Percentiles rank a stretch among this genome's conserved stretches.
Conservation (phyloP, 2,113 vertebrate genomes). For the Melanostigma gelatinosum region DNA sequence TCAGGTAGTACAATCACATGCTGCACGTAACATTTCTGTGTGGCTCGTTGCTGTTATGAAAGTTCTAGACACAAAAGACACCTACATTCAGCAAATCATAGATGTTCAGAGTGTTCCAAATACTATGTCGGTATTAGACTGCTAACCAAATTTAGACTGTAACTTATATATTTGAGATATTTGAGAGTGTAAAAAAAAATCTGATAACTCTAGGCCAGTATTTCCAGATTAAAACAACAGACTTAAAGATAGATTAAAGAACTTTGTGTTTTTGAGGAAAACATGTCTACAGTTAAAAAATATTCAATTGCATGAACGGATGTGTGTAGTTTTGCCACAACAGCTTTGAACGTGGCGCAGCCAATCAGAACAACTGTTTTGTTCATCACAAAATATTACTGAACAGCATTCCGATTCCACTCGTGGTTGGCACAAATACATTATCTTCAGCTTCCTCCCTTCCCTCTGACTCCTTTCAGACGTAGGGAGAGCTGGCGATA, state of each 20-base stretch:
- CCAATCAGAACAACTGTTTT: slow-evolving; percentile 10
- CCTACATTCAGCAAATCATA: background rate
- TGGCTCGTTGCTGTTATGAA: slow-evolving; percentile 2
- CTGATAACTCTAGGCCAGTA: background rate
- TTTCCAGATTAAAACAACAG: background rate
- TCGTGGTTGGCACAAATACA: background rate
- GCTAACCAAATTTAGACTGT: background rate
- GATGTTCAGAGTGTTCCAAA: no score
- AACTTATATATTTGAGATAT: background rate
- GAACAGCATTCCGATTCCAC: slow-evolving; percentile 5
- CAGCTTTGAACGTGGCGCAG: background rate
- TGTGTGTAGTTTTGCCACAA: background rate
- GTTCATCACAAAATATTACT: background rate
- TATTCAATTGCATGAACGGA: background rate
- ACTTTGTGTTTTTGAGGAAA: background rate
- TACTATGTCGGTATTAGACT: background rate
- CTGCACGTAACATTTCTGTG: background rate
- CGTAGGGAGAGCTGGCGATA: slow-evolving; percentile 1
- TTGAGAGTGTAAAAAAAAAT: background rate
- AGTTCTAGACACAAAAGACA: background rate
- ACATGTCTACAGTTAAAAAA: background rate
- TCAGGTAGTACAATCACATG: background rate
- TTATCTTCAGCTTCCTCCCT: slow-evolving; percentile 23
- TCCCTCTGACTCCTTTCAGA: background rate
- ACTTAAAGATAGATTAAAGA: background rate